Conservation (phyloP, 2,888 invertebrate genomes). For the Microctonus hyperodae region DNA sequence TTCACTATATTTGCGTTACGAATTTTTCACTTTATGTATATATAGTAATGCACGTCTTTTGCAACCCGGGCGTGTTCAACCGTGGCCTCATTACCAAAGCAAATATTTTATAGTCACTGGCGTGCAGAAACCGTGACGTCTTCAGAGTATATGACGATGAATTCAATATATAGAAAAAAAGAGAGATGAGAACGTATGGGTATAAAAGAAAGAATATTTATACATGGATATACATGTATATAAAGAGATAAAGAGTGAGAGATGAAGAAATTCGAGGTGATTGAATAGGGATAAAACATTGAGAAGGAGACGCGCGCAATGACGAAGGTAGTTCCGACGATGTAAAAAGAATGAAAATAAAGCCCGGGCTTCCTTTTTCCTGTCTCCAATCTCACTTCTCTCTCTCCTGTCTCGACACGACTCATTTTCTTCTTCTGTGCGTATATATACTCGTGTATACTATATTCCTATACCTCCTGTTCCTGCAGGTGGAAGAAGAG, state of each 20-base stretch:
- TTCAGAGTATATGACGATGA: constrained; percentile 20
- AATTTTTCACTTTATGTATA: constrained; percentile 50
- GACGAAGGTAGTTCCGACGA: constrained; percentile 23
- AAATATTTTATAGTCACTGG: constrained; percentile 62
- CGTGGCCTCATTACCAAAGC: constrained; percentile 63
- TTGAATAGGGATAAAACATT: constrained; percentile 24
- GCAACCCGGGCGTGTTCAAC: constrained; percentile 36
- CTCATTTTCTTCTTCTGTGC: constrained; percentile 9
- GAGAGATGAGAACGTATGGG: constrained; percentile 20
- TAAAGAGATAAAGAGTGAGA: constrained; percentile 20
- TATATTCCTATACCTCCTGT: too few species aligned
- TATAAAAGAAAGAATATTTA: constrained; percentile 11
- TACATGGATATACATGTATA: too few species aligned
- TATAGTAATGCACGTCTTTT: background rate
- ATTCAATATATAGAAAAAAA: constrained; percentile 6
- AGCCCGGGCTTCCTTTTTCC: constrained; percentile 51
- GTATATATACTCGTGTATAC: constrained; percentile 40
- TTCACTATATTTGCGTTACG: constrained; percentile 59
- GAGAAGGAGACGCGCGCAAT: constrained; percentile 19
- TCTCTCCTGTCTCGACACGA: constrained; percentile 16
- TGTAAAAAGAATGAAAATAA: constrained; percentile 44
- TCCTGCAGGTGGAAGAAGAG: constrained; percentile 20
- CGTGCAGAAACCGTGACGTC: constrained; percentile 43
- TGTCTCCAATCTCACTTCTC: constrained; percentile 46
- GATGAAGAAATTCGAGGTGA: constrained; percentile 1